Conservation (phyloP, 2,888 invertebrate species). For the Folsomia candida region DNA sequence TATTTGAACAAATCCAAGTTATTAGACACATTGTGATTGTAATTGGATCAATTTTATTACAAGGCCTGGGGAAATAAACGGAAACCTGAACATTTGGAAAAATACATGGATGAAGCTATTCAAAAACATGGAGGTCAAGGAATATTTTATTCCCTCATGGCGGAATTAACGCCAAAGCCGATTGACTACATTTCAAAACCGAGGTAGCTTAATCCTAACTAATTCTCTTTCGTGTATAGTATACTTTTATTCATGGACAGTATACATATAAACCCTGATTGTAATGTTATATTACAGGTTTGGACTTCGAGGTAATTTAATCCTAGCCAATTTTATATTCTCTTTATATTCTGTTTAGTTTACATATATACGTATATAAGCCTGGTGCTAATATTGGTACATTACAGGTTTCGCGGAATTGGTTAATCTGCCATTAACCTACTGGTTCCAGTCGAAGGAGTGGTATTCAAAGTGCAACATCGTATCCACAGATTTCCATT, state of each 20-base stretch:
- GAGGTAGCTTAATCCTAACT: too few relatives aligned
- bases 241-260: too few relatives aligned
- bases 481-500: conserved; percentile 59
- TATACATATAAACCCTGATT: too few relatives aligned
- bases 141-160: conserved; percentile 48
- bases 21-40: too few relatives aligned
- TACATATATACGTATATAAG: too few relatives aligned
- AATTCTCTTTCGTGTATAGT: too few relatives aligned
- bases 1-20: too few relatives aligned
- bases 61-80: conserved; percentile 65
- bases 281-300: too few relatives aligned
- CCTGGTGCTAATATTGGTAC: too few relatives aligned
- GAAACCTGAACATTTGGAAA: conserved; percentile 58
- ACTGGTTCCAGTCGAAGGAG: conserved; percentile 59
- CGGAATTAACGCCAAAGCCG: conserved; percentile 58
- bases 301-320: conserved; percentile 56
- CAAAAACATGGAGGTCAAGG: conserved; percentile 30
- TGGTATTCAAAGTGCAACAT: conserved; percentile 61
- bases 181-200: conserved; percentile 56
- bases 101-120: conserved; percentile 55
- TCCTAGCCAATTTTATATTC: too few relatives aligned
- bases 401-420: conserved; percentile 56
- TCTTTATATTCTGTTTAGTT: too few relatives aligned
- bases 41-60: neutral
- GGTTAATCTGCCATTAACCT: conserved; percentile 63